A percentile compares a stretch with the other conserved stretches of the same genome.
Conservation (phyloP, 2,113 vertebrate genomes). For the Saccopteryx bilineata region DNA sequence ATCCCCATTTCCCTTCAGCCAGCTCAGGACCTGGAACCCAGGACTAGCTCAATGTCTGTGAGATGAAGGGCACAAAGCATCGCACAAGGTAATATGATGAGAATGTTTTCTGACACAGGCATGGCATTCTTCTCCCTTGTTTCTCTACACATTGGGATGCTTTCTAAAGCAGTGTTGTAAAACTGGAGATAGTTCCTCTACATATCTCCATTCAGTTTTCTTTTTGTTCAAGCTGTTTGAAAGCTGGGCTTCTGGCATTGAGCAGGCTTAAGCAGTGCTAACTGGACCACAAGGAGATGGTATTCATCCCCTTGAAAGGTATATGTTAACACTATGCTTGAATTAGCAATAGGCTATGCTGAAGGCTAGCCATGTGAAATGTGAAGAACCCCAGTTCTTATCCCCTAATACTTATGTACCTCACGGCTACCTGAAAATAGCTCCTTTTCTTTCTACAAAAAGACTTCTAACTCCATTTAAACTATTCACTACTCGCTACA, state of each 20-base stretch:
- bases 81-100: background rate
- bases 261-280: background rate
- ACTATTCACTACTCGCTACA: background rate
- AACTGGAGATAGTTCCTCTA: background rate
- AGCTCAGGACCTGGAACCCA: background rate
- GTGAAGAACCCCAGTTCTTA: constrained; percentile 1
- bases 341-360: background rate
- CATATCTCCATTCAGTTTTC: background rate
- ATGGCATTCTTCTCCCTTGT: background rate
- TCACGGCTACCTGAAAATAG: constrained; percentile 53
- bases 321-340: background rate
- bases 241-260: constrained; percentile 5
- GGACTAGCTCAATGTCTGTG: background rate
- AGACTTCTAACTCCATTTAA: constrained; percentile 12
- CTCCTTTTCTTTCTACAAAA: constrained; percentile 35
- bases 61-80: background rate
- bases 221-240: constrained; percentile 3
- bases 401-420: constrained; percentile 25
- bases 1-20: background rate
- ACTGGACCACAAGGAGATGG: background rate
- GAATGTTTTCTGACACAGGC: background rate
- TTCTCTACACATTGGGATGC: background rate
- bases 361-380: background rate
- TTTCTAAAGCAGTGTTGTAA: background rate
- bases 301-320: background rate